phyloP scores from a whole-genome alignment of 2,113 vertebrate species.

The Syngnathus scovelli region DNA sequence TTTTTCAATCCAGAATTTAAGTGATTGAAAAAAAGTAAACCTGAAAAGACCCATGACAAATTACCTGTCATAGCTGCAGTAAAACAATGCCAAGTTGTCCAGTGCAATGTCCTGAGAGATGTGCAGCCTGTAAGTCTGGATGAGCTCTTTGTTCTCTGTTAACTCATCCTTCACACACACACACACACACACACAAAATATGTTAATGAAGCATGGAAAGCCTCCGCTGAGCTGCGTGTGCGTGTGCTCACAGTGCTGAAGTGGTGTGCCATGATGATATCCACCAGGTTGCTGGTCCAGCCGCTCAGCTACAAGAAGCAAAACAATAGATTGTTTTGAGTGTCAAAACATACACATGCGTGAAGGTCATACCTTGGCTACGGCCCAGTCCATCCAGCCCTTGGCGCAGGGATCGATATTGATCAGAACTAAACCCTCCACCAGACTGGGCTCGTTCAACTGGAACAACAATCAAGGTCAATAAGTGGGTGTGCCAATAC shows the following conservation, averaged over 20 bases:
- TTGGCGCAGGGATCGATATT: conserved; percentile 94
- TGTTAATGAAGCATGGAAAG: background rate
- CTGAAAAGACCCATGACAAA: background rate
- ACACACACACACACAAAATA: conserved; percentile 1
- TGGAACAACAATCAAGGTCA: conserved; percentile 47
- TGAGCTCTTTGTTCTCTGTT: conserved; percentile 85
- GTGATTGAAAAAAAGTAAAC: background rate
- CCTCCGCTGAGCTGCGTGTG: background rate
- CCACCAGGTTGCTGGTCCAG: conserved; percentile 89
- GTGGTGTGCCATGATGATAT: conserved; percentile 88
- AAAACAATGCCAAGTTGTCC: conserved; percentile 88
- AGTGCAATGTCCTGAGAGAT: conserved; percentile 92
- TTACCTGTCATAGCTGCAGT: conserved; percentile 86
- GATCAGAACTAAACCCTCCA: conserved; percentile 91
- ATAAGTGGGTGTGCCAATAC: background rate
- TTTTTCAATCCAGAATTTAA: background rate
- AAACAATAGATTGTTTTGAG: background rate
- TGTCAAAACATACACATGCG: background rate
- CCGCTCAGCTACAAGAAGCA: conserved; percentile 78
- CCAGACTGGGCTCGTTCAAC: conserved; percentile 84
- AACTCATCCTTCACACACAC: conserved; percentile 79
- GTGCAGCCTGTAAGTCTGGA: conserved; percentile 91
- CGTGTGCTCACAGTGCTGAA: conserved; percentile 83
- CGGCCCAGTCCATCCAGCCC: conserved; percentile 96
- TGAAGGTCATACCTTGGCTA: conserved; percentile 79